Percentiles rank a stretch among this genome's conserved stretches.
Evolutionary conservation across 2,113 vertebrate species (phyloP).

Genomic region (Apteryx owenii): DNA sequence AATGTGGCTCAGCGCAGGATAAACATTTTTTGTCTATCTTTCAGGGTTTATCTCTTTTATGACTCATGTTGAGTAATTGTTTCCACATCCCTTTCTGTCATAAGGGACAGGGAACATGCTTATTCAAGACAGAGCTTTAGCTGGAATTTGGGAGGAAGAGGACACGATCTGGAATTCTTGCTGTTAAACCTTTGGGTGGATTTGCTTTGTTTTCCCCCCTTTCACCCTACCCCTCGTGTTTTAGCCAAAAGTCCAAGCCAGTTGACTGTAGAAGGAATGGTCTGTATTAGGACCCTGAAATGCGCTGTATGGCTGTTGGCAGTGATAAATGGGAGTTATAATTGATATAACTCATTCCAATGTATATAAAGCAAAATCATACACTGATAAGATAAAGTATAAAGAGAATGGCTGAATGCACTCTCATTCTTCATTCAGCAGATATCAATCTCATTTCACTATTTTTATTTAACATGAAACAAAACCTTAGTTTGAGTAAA

Average conservation of each 20-base stretch:
- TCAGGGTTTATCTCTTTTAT: conserved; percentile 68
- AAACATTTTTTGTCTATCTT: conserved; percentile 72
- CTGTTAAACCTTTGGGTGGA: background rate
- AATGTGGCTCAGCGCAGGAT: conserved; percentile 53
- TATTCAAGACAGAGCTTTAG: conserved; percentile 56
- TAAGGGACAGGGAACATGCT: conserved; percentile 63
- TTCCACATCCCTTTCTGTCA: conserved; percentile 68
- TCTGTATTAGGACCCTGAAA: background rate
- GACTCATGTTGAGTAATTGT: conserved; percentile 69
- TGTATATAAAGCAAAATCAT: conserved; percentile 40
- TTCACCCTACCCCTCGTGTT: background rate
- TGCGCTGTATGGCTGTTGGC: background rate
- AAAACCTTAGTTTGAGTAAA: conserved; percentile 26
- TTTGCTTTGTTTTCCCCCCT: background rate
- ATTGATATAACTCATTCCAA: conserved; percentile 38
- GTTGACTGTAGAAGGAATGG: background rate
- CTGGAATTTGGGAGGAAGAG: conserved; percentile 47
- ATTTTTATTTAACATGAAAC: conserved; percentile 34
- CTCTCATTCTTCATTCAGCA: conserved; percentile 4
- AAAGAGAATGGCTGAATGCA: conserved; percentile 37
- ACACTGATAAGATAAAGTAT: conserved; percentile 35
- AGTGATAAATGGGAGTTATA: conserved; percentile 33
- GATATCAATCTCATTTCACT: conserved; percentile 55
- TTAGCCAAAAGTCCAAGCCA: background rate
- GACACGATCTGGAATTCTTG: background rate